Conservation (phyloP, 2,797 vertebrate genomes). For the Allochrocebus solatus region DNA sequence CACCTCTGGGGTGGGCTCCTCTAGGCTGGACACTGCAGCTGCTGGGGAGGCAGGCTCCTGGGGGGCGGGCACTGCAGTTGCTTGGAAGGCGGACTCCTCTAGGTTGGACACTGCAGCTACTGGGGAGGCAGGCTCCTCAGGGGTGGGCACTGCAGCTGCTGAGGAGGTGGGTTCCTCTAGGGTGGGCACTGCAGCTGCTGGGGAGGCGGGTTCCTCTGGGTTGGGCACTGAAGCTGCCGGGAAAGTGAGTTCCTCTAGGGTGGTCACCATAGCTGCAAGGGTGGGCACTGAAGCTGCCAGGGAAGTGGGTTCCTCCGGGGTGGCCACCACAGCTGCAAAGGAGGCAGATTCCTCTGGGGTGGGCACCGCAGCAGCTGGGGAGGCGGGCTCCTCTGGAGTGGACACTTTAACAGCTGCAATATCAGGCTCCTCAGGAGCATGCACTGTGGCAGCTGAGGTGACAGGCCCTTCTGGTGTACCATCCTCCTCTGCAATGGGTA, state of each 20-base stretch:
- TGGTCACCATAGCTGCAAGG: no score
- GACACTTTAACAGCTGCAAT: neutral
- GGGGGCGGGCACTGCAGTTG: neutral
- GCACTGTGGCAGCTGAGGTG: neutral
- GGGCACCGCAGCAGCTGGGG: neutral
- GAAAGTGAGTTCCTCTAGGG: neutral
- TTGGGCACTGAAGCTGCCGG: neutral
- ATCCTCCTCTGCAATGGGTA: neutral
- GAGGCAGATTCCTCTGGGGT: neutral
- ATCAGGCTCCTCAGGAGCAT: neutral
- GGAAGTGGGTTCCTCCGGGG: neutral
- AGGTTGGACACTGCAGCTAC: accelerated
- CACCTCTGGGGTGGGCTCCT: accelerated
- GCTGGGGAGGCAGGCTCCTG: accelerated
- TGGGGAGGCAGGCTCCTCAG: neutral
- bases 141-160: accelerated
- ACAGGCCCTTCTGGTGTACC: neutral
- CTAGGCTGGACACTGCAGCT: accelerated
- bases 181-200: no score
- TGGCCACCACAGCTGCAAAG: neutral
- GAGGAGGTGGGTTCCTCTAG: neutral
- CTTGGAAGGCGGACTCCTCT: accelerated
- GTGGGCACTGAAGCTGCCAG: neutral
- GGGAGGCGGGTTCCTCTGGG: accelerated
- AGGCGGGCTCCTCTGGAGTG: accelerated